Evolutionary conservation across 2,888 invertebrate genomes (phyloP).

Genomic region (Thumatha senex): DNA sequence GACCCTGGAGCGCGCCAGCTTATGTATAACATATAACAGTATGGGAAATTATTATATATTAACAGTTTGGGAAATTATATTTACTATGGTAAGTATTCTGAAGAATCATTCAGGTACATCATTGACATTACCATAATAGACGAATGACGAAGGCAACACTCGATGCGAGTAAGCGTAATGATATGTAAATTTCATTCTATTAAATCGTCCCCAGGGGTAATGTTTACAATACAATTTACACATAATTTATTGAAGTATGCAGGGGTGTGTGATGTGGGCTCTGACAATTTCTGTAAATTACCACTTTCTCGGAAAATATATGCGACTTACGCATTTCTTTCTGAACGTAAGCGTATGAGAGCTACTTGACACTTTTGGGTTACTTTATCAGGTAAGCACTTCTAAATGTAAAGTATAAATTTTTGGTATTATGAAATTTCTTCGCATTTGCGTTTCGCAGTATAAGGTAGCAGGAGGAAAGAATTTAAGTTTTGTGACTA

Average conservation of each 20-base stretch:
- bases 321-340: constrained; percentile 14
- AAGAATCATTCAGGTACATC: background rate
- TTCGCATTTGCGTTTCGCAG: too few species aligned
- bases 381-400: constrained; percentile 4
- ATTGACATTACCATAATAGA: constrained; percentile 12
- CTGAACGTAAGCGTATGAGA: constrained; percentile 2
- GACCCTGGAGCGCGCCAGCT: too few species aligned
- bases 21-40: too few species aligned
- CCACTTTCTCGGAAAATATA: constrained; percentile 25
- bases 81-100: background rate
- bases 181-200: constrained; percentile 52
- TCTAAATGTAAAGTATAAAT: background rate
- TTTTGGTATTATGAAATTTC: too few species aligned
- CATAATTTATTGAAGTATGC: constrained; percentile 46
- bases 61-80: too few species aligned
- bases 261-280: constrained; percentile 35
- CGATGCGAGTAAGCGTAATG: constrained; percentile 29
- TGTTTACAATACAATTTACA: constrained; percentile 52
- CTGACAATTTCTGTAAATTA: constrained; percentile 32
- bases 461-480: too few species aligned
- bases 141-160: constrained; percentile 25
- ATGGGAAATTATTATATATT: too few species aligned
- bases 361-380: constrained; percentile 3
- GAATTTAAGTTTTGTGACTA: too few species aligned
- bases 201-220: constrained; percentile 42